Evolutionary conservation across 2,888 invertebrate genomes (phyloP), one percentile per base, ranked within the genome.

Genomic region (Ectobius pallidus): DNA sequence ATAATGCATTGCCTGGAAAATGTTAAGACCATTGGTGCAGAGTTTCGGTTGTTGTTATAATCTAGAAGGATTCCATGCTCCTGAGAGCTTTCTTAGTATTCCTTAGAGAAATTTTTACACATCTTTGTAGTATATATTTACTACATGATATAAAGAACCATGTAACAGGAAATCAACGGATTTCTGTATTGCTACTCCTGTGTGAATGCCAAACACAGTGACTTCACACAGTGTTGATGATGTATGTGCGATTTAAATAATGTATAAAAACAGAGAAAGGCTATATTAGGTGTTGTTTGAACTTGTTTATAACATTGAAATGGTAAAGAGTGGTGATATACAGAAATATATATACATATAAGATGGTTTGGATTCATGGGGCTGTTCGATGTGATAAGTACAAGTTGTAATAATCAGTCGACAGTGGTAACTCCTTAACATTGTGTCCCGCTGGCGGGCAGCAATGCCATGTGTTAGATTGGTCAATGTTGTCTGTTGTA

Each of bases 391-490:
- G 49, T 4, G n/a, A 14, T 14, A 49, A 61, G 16, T 18, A 11
- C 61, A 61, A 61, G 27, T 39, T 11, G 34, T 63, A 49, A 49
- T 49, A 52, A 52, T 14, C 22, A 25, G 11, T 39, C 39, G 14
- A 14, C 39, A 39, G 14, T 39, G 25, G 22, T 58, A 58, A 20
- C 63, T n/a, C 63, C 42, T 42, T n/a, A 39, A 63, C 39, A 63
- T 39, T 39, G 42, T 63, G 63, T 63, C 63, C 71, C 68, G 72
- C 72, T 44, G 72, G 72, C 72, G 68, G 71, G 71, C 71, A 58
- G 58, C 55, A 58, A 30, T 39, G 39, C 39, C 39, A 39, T 39
- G 39, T 39, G 39, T 39, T 39, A 39, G 6, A 14, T 39, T 6
- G 52, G 52, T 63, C 63, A 27, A 46, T 69, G 69, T 69, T 34